Base-by-base conservation (phyloP, 2,888 invertebrate genomes). In the Polydrusus cervinus region DNA sequence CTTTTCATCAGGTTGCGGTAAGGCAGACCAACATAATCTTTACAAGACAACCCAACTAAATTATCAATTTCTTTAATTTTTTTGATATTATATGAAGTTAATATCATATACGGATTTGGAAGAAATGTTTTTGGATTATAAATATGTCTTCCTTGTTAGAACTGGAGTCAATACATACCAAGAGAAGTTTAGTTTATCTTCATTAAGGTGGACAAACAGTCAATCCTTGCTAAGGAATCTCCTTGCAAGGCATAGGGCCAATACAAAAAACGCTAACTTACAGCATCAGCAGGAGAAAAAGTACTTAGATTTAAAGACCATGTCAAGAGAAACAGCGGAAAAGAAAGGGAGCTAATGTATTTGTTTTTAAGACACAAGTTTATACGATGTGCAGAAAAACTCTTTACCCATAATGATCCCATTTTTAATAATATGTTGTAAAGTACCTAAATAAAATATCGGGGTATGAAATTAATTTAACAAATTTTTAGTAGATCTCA, bases 271-370 rank as follows among this genome's bases (percentile, higher is more conserved):
- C 16, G 10, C 38, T 38, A 11, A 18, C 57, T 60, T 60, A 38
- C 7, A 16, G 14, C 11, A 60, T 11, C n/a, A 16, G 16, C n/a
- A n/a, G n/a, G n/a, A n/a, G 11, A 60, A 60, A 18, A 38, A 9
- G 1, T 60, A 11, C 38, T 38, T 38, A 38, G 38, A 18, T 38
- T 60, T 60, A 60, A 60, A n/a, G 57, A 60, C 16, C 38, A 11
- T n/a, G 57, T 38, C 18, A 38, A 18, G 57, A 30, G 10, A 38
- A 60, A 38, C 38, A 11, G 38, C 38, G 16, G 1, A 14, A 57
- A 14, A 16, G n/a, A 57, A 57, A 7, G n/a, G n/a, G 20, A 53
- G 25, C n/a, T 53, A 30, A 53, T 53, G 53, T 53, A 11, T 53
- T 53, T 53, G 13, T 53, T 30, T 53, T 25, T 8, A 53, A 53